Evolutionary conservation across 2,888 invertebrate genomes (phyloP), one percentile per base, ranked within the genome.

Genomic region (Noctua fimbriata): DNA sequence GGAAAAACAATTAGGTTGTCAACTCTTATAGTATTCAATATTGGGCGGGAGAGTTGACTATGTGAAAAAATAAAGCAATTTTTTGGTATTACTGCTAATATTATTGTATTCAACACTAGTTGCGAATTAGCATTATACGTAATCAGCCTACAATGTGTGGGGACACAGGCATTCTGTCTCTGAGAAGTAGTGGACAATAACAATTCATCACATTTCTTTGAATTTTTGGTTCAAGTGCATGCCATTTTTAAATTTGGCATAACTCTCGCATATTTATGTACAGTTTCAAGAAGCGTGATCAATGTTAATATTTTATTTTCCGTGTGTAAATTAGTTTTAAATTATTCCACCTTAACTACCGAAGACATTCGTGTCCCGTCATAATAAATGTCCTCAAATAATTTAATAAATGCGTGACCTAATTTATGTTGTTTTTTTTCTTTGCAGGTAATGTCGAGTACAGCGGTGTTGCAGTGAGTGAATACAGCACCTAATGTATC

Each of bases 371-470:
- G 82, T 78, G 71, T 55, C 28, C 44, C 41, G 21, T 76, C 66
- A 72, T 63, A 66, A 70, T 85, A 78, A 78, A 86, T 49, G 55
- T 73, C 66, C 44, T 85, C 78, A 21, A 32, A 41, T 70, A 49
- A 76, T 84, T 79, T 73, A 67, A 63, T 82, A 82, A 70, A 85
- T 58, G n/a, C 55, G 63, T 86, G 74, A 65, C 66, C 80, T 85
- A 80, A 85, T 82, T 76, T 70, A 16, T 55, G 6, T 55, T 77
- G 28, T 69, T 78, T 82, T 55, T 55, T 81, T 76, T 85, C 16
- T 41, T 86, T 77, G 9, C 84, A 85, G 85, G 85, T 85, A 85
- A 73, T 71, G 36, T 52, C 73, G n/a, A 80, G 73, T 24, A 65
- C 52, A 73, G 18, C 24, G 32, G 60, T 79, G 60, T 36, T 63